Percentiles rank a stretch among this genome's conserved stretches.
Evolutionary conservation across 2,797 vertebrate species (phyloP).

Genomic region (Phrynocephalus guinanensis): DNA sequence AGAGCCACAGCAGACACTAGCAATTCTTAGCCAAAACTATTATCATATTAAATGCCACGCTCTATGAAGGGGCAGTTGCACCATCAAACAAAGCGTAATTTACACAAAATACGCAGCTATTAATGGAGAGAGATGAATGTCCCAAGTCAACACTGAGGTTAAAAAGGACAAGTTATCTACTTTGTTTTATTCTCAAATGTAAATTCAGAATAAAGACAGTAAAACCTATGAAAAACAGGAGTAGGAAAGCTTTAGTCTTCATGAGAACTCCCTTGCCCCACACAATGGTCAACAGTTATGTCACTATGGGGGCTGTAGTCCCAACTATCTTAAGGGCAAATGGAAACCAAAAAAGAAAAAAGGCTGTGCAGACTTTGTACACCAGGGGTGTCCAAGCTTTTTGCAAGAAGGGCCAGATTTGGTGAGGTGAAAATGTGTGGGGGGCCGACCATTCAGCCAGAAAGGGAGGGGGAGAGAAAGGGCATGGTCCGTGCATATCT

Average conservation of each 20-base stretch:
- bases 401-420: no score
- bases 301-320: not conserved
- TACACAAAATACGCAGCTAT: not conserved
- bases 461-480: no score
- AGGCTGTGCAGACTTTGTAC: no score
- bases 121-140: not conserved
- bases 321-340: not conserved
- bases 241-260: not conserved
- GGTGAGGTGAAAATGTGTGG: no score
- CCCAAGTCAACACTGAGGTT: not conserved
- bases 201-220: not conserved
- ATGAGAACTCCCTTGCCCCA: not conserved
- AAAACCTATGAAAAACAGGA: not conserved
- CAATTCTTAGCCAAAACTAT: not conserved
- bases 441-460: no score
- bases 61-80: not conserved
- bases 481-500: no score
- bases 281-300: not conserved
- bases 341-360: not conserved
- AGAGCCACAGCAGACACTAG: not conserved
- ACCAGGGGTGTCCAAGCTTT: no score
- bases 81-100: not conserved
- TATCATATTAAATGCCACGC: not conserved
- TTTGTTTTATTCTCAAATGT: not conserved
- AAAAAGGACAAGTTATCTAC: not conserved